These are phyloP conservation scores for Agrochola litura DNA, from an alignment of 2,888 invertebrate species.

Conservation along the genomic window DNA sequence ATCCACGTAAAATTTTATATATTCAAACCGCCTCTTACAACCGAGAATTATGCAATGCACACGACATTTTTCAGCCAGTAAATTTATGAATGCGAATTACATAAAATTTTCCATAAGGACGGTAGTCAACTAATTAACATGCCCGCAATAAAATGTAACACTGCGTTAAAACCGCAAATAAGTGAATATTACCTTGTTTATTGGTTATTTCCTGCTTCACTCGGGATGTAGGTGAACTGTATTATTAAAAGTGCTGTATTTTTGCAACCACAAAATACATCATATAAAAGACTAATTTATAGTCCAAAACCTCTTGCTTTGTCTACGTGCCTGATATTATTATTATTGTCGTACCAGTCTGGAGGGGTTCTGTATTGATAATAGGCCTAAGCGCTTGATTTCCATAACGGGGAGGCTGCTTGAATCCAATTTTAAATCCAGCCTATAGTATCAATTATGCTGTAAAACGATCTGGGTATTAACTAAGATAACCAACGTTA, in stretches of 20 bases:
- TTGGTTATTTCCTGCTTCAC: constrained; percentile 68
- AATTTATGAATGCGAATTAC: constrained; percentile 39
- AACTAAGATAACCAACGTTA: constrained; percentile 29
- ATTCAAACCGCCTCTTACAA: constrained; percentile 11
- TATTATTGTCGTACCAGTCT: constrained; percentile 1
- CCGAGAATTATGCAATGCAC: constrained; percentile 17
- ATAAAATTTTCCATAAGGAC: constrained; percentile 52
- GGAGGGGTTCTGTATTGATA: constrained; percentile 31
- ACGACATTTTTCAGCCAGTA: constrained; percentile 32
- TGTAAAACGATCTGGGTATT: constrained; percentile 38
- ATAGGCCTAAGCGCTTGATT: constrained; percentile 33
- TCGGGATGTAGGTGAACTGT: constrained; percentile 56
- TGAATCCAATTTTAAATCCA: constrained; percentile 20
- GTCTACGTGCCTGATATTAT: not conserved
- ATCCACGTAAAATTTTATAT: constrained; percentile 10
- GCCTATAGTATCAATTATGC: constrained; percentile 37
- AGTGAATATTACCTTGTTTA: constrained; percentile 65
- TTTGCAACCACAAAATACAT: constrained; percentile 12
- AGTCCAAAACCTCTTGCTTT: not conserved
- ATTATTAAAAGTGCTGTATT: constrained; percentile 44
- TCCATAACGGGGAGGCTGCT: constrained; percentile 33
- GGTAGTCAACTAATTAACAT: constrained; percentile 60
- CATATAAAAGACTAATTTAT: constrained; percentile 11
- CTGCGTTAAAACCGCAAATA: constrained; percentile 69
- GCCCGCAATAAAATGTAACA: constrained; percentile 59